These are phyloP conservation scores for Henricia sp. DNA, from an alignment of 53 echinoderm and acorn worm genomes.

Conservation along the genomic window DNA sequence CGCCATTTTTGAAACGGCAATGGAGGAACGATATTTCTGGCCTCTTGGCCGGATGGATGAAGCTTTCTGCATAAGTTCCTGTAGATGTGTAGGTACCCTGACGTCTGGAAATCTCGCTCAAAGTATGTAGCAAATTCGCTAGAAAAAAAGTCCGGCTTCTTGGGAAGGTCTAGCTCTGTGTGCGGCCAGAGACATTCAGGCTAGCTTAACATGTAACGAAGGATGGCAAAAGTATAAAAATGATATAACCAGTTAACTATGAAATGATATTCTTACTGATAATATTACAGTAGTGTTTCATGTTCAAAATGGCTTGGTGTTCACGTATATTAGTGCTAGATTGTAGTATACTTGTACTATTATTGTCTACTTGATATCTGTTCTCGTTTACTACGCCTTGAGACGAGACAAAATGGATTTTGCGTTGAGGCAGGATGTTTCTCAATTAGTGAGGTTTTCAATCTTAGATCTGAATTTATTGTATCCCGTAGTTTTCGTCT, in stretches of 20 bases:
- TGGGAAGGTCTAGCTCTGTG: not conserved
- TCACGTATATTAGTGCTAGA: slow-evolving; percentile 59
- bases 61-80: no score
- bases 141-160: not conserved
- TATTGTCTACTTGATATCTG: slow-evolving; percentile 57
- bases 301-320: slow-evolving; percentile 60
- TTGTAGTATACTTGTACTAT: slow-evolving; percentile 62
- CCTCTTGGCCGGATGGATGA: no score
- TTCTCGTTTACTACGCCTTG: slow-evolving; percentile 51
- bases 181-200: not conserved
- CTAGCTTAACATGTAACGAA: slow-evolving; percentile 58
- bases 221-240: slow-evolving; percentile 14
- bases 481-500: not conserved
- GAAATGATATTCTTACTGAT: slow-evolving; percentile 52
- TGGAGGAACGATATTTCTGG: no score
- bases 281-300: slow-evolving; percentile 50
- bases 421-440: slow-evolving; percentile 3
- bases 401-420: slow-evolving; percentile 13
- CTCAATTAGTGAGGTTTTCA: not conserved
- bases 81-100: no score
- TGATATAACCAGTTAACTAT: slow-evolving; percentile 27
- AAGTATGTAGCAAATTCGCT: no score
- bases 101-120: no score
- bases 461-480: not conserved
- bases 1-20: no score